Conservation (phyloP, 2,797 vertebrate species). For the Phrynocephalus vlangalii region DNA sequence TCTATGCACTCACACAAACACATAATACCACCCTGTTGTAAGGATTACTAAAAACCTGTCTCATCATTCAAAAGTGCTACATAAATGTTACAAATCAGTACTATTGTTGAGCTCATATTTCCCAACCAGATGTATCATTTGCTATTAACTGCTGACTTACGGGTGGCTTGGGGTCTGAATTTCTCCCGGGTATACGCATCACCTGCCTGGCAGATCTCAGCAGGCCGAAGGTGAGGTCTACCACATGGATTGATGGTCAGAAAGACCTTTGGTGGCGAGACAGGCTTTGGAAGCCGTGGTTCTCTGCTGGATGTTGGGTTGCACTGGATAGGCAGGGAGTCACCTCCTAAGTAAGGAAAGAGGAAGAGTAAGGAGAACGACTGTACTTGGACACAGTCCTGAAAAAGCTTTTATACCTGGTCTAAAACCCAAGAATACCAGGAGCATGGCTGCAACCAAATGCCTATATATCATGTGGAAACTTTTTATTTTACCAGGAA, state of each 20-base stretch:
- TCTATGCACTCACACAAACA: not conserved
- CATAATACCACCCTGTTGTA: not conserved
- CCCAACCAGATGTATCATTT: not conserved
- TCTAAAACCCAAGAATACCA: not conserved
- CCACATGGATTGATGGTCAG: slow-evolving; percentile 48
- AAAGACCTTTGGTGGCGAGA: slow-evolving; percentile 26
- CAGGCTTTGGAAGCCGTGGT: slow-evolving; percentile 5
- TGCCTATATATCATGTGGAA: not conserved
- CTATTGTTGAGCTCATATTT: not conserved
- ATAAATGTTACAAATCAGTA: not conserved
- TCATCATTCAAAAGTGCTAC: not conserved
- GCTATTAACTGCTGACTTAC: slow-evolving; percentile 74
- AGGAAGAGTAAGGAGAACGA: not conserved
- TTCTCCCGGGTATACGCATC: slow-evolving; percentile 85
- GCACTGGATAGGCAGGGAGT: slow-evolving; percentile 76
- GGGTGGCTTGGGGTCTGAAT: slow-evolving; percentile 83
- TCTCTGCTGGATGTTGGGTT: slow-evolving; percentile 65
- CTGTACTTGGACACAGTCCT: too few relatives aligned
- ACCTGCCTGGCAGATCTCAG: slow-evolving; percentile 83
- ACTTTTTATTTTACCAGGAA: not conserved
- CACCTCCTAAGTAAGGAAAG: slow-evolving; percentile 76
- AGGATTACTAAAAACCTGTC: not conserved
- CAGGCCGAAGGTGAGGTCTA: slow-evolving; percentile 82
- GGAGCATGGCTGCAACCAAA: not conserved
- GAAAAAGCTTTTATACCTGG: not conserved